phyloP scores from a whole-genome alignment of 53 echinoderm and acorn worm species.

The Hippasteria phrygiana region DNA sequence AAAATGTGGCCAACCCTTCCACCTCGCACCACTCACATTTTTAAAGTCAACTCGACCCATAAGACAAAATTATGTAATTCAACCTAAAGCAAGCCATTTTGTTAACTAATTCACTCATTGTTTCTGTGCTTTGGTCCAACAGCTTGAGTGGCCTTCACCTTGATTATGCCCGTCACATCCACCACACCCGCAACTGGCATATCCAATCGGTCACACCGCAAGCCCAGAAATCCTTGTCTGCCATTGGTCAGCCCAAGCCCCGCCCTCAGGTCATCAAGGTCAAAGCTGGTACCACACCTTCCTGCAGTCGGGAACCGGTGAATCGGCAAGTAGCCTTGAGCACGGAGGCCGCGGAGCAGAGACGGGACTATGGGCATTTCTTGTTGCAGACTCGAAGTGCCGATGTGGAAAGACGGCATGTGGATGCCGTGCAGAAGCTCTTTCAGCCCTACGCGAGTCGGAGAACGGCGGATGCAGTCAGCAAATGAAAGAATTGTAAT shows the following conservation, averaged over 20 bases:
- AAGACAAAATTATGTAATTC: too few species aligned
- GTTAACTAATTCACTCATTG: too few species aligned
- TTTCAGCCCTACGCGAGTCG: slow-evolving; percentile 84
- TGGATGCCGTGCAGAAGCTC: slow-evolving; percentile 71
- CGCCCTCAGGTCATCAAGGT: slow-evolving; percentile 84
- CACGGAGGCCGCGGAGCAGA: slow-evolving; percentile 83
- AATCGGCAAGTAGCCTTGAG: slow-evolving; percentile 65
- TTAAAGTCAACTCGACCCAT: too few species aligned
- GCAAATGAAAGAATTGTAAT: not conserved
- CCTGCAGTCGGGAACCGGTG: slow-evolving; percentile 82
- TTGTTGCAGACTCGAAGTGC: slow-evolving; percentile 71
- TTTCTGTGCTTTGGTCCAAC: not conserved
- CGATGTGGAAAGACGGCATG: slow-evolving; percentile 77
- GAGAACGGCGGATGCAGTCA: not conserved
- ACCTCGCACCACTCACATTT: too few species aligned
- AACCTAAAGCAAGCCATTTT: too few species aligned
- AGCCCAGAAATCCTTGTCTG: slow-evolving; percentile 72
- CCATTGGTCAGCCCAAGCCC: slow-evolving; percentile 69
- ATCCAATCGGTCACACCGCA: slow-evolving; percentile 73
- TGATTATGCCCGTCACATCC: slow-evolving; percentile 59
- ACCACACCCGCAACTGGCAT: slow-evolving; percentile 77
- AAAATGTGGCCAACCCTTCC: too few species aligned
- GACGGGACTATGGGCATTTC: slow-evolving; percentile 90
- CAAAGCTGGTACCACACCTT: slow-evolving; percentile 76
- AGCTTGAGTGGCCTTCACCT: slow-evolving; percentile 74